A percentile compares a stretch with the other conserved stretches of the same genome.
These are phyloP conservation scores for Luscinia megarhynchos DNA, from an alignment of 2,797 vertebrate species.

Conservation along the genomic window DNA sequence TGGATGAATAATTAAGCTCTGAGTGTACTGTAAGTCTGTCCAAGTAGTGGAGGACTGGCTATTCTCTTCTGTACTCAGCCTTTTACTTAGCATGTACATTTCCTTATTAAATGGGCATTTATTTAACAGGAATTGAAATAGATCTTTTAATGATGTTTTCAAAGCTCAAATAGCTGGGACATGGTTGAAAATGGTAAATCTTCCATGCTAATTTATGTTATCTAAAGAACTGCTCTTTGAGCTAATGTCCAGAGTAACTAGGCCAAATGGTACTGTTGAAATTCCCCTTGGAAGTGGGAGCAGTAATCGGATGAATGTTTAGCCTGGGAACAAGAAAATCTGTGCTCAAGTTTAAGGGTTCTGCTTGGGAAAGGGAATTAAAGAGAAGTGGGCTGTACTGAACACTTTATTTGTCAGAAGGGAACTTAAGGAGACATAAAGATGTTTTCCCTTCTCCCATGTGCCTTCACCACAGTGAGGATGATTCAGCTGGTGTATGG, in stretches of 20 bases:
- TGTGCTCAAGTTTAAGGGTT: background rate
- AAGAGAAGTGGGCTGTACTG: background rate
- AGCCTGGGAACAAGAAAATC: slow-evolving; percentile 22
- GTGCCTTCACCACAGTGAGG: background rate
- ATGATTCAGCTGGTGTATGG: slow-evolving; percentile 18
- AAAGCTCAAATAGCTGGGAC: background rate
- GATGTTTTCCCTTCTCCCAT: slow-evolving; percentile 9
- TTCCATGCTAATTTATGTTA: slow-evolving; percentile 44
- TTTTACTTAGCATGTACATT: slow-evolving; percentile 11
- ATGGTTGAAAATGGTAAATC: background rate
- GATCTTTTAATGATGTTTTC: background rate
- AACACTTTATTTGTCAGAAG: slow-evolving; percentile 16
- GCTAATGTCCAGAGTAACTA: background rate
- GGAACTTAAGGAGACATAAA: background rate
- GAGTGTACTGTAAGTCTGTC: slow-evolving; percentile 28
- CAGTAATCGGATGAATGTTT: background rate
- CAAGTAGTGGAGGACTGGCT: background rate
- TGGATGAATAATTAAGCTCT: slow-evolving; percentile 24
- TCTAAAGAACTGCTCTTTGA: background rate
- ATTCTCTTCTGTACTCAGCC: slow-evolving; percentile 22
- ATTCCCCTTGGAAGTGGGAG: background rate
- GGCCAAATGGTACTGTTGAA: slow-evolving; percentile 19
- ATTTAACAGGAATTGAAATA: background rate
- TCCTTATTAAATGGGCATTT: slow-evolving; percentile 1
- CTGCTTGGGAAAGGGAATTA: background rate